phyloP scores from a whole-genome alignment of 1,140 invertebrate species.

The Wasmannia auropunctata region DNA sequence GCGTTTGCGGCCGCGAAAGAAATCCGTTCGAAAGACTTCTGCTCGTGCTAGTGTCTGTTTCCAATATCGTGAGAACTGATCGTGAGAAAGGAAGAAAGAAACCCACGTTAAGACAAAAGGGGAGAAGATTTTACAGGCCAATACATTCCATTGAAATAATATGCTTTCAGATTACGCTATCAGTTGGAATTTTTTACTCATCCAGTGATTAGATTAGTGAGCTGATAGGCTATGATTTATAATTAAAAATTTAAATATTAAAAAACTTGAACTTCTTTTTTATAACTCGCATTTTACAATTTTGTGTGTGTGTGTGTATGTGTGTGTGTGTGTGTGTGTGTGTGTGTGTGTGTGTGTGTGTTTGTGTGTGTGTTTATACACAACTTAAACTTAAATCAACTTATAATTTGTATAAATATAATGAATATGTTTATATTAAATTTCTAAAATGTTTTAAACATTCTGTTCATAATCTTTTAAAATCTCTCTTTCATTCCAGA shows the following conservation, averaged over 20 bases:
- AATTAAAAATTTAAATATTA: background rate
- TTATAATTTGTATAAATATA: background rate
- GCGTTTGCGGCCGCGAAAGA: background rate
- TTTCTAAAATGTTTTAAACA: background rate
- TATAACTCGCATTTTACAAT: background rate
- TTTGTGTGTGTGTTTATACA: background rate
- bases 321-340: background rate
- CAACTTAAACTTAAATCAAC: background rate
- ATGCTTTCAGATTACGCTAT: background rate
- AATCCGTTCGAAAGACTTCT: constrained; percentile 9
- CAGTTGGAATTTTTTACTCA: background rate
- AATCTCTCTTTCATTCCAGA: background rate
- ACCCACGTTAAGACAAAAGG: background rate
- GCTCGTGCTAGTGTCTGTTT: background rate
- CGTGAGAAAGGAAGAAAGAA: background rate
- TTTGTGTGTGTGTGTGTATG: background rate
- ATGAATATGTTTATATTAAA: background rate
- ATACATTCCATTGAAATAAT: background rate
- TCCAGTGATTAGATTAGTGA: background rate
- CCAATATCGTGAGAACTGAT: constrained; percentile 3
- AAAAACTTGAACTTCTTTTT: background rate
- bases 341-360: background rate
- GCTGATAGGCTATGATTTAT: too few species aligned
- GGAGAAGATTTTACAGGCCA: constrained; percentile 19
- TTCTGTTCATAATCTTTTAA: background rate